Percentiles rank a stretch among this genome's conserved stretches.
These are phyloP conservation scores for Carcharodon carcharias DNA, from an alignment of 2,797 vertebrate species.

Conservation along the genomic window DNA sequence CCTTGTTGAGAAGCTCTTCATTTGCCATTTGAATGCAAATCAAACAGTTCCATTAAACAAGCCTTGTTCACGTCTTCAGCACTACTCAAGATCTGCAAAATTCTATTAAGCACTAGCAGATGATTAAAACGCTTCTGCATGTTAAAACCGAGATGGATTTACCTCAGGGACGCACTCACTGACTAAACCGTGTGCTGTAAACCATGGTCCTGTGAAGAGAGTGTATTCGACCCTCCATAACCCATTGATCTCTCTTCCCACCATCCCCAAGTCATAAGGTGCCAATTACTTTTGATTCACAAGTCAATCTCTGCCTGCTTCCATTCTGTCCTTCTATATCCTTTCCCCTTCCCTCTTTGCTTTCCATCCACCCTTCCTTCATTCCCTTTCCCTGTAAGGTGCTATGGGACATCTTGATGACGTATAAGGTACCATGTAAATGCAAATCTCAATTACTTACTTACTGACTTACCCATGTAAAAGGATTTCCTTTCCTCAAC, in stretches of 20 bases:
- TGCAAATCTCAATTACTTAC: not conserved
- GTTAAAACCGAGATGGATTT: not conserved
- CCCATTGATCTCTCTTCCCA: not conserved
- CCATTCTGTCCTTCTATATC: not conserved
- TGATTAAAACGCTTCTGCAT: not conserved
- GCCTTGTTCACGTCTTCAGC: not conserved
- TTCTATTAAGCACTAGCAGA: not conserved
- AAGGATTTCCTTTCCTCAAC: not conserved
- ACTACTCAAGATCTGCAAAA: not conserved
- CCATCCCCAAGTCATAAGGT: no score
- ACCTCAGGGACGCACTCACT: not conserved
- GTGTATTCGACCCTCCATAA: not conserved
- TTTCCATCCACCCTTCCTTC: not conserved
- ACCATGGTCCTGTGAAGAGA: not conserved
- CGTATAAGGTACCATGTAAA: not conserved
- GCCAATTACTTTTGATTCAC: not conserved
- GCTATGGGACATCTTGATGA: not conserved
- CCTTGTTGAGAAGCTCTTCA: slow-evolving; percentile 13
- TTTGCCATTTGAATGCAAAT: slow-evolving; percentile 27
- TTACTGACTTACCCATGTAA: not conserved
- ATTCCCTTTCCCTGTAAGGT: not conserved
- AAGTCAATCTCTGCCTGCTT: not conserved
- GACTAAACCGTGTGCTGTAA: not conserved
- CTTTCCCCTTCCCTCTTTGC: not conserved
- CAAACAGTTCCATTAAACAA: slow-evolving; percentile 24